Conservation (phyloP, 2,113 vertebrate species). For the Microtus richardsoni region DNA sequence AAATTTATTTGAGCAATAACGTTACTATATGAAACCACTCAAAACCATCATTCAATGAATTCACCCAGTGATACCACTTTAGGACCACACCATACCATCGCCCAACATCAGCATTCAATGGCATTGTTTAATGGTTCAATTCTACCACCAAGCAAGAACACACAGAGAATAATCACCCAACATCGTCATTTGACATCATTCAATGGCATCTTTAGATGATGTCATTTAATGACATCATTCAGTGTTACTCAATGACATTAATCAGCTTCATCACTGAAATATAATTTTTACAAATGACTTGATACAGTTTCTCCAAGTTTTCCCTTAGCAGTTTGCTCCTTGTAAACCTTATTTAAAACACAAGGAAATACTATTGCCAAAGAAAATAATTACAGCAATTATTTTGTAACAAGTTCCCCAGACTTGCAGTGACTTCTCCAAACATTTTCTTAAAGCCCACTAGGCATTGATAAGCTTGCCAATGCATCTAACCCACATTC, state of each 20-base stretch:
- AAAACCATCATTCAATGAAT: not conserved
- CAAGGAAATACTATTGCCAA: constrained; percentile 37
- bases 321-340: not conserved
- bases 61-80: not conserved
- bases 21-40: not conserved
- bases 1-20: not conserved
- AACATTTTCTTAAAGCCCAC: not conserved
- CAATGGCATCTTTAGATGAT: not conserved
- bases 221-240: not conserved
- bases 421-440: not conserved
- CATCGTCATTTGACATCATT: not conserved
- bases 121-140: not conserved
- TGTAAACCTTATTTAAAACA: constrained; percentile 3
- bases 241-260: not conserved
- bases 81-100: not conserved
- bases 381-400: constrained; percentile 1
- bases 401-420: not conserved
- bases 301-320: not conserved
- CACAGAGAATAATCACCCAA: not conserved
- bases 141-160: not conserved
- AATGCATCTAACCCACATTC: not conserved
- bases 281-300: not conserved
- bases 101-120: not conserved
- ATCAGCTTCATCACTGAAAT: not conserved
- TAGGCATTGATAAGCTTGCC: not conserved